phyloP scores from a whole-genome alignment of 2,113 vertebrate genomes.

The Rhineura floridana region DNA sequence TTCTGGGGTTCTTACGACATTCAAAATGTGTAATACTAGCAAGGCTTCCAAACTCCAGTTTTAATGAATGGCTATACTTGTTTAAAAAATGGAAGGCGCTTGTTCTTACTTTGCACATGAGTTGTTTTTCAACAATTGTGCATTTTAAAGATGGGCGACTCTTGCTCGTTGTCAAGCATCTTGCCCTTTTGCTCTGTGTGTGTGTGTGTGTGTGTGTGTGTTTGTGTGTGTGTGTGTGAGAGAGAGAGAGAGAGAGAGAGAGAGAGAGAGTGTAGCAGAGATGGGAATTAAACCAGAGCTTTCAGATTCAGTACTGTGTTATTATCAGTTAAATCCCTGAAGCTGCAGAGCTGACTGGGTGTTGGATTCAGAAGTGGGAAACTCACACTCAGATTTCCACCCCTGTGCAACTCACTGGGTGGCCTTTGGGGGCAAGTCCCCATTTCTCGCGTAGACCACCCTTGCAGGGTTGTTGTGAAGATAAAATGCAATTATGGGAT shows the following conservation, averaged over 20 bases:
- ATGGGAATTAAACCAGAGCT: not conserved
- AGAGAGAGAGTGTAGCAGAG: too few species aligned
- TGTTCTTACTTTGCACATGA: not conserved
- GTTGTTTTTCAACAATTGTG: not conserved
- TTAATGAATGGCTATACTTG: not conserved
- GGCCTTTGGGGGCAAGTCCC: not conserved
- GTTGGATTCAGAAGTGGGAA: not conserved
- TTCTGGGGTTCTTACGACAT: too few species aligned
- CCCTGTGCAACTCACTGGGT: not conserved
- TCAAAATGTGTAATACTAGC: not conserved
- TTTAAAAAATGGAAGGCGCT: not conserved
- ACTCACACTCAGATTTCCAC: not conserved
- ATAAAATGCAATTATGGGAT: slow-evolving; percentile 4
- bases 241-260: too few species aligned
- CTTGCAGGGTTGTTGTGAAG: not conserved
- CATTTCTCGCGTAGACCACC: not conserved
- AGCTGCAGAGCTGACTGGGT: too few species aligned
- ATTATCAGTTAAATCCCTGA: not conserved
- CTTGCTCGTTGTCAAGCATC: not conserved
- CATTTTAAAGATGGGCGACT: not conserved
- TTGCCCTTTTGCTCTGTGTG: too few species aligned
- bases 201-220: too few species aligned
- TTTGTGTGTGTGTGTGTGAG: too few species aligned
- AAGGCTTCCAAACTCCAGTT: not conserved
- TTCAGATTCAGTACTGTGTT: not conserved